Evolutionary conservation across 2,888 invertebrate species (phyloP).

Genomic region (Rotaria sp.): DNA sequence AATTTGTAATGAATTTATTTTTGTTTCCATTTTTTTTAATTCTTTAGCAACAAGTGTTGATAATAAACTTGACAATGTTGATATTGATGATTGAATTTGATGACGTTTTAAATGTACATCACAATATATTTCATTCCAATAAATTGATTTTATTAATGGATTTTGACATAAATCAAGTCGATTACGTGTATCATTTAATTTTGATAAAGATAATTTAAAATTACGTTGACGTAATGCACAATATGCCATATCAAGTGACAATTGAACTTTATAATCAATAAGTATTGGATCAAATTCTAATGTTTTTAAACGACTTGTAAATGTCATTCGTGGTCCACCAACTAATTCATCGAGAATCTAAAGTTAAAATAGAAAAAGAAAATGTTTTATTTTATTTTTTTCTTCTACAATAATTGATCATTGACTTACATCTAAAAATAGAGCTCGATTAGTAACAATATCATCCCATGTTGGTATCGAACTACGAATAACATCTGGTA

Average conservation of each 20-base stretch:
- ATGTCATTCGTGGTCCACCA: slow-evolving; percentile 5
- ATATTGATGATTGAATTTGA: background rate
- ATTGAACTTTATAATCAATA: slow-evolving; percentile 32
- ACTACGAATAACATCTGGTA: slow-evolving; percentile 35
- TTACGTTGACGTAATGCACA: slow-evolving; percentile 38
- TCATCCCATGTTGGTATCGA: slow-evolving; percentile 40
- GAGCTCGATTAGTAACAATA: slow-evolving; percentile 39
- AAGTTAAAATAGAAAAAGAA: background rate
- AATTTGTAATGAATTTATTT: background rate
- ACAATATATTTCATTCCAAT: slow-evolving; percentile 28
- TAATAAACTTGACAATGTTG: background rate
- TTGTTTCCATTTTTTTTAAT: slow-evolving; percentile 4
- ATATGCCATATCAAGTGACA: slow-evolving; percentile 30
- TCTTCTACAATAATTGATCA: too few species aligned
- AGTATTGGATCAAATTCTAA: background rate
- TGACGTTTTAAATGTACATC: slow-evolving; percentile 21
- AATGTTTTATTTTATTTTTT: too few species aligned
- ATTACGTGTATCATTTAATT: slow-evolving; percentile 33
- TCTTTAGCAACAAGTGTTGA: slow-evolving; percentile 5
- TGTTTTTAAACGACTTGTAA: slow-evolving; percentile 16
- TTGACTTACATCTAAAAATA: slow-evolving; percentile 33
- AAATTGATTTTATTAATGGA: background rate
- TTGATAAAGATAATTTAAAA: slow-evolving; percentile 34
- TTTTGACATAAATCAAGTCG: background rate
- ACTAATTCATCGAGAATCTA: slow-evolving; percentile 7